These are phyloP conservation scores for Petrophora chlorosata DNA, from an alignment of 2,888 invertebrate genomes.

Conservation along the genomic window DNA sequence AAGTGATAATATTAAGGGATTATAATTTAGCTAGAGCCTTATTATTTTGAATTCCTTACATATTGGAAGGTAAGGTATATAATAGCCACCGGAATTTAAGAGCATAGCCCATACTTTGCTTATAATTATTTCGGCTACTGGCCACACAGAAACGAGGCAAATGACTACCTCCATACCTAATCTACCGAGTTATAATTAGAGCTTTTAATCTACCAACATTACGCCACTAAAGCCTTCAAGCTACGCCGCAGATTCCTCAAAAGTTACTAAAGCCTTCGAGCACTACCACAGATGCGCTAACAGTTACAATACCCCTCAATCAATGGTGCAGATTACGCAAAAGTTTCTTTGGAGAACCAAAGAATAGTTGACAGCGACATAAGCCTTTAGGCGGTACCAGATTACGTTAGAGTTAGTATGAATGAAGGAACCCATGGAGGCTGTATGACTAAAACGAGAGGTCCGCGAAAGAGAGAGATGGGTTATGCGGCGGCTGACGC, in stretches of 20 bases:
- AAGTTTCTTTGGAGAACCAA: conserved; percentile 1
- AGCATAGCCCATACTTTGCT: neutral
- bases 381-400: conserved; percentile 9
- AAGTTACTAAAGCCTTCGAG: neutral
- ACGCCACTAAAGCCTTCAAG: neutral
- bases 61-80: too few species aligned
- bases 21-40: too few species aligned
- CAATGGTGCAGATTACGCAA: neutral
- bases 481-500: conserved; percentile 67
- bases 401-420: conserved; percentile 5
- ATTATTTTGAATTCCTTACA: too few species aligned
- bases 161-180: neutral
- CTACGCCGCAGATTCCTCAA: neutral
- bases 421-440: conserved; percentile 27
- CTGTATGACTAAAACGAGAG: conserved; percentile 44
- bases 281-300: neutral
- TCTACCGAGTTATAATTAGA: conserved; percentile 19
- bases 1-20: too few species aligned
- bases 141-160: conserved; percentile 8
- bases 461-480: conserved; percentile 44
- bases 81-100: too few species aligned
- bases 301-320: neutral
- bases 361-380: conserved; percentile 4
- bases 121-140: conserved; percentile 8
- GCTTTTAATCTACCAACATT: conserved; percentile 6